phyloP scores from a whole-genome alignment of 2,797 vertebrate species.

The Oceanodroma leucorhoa region DNA sequence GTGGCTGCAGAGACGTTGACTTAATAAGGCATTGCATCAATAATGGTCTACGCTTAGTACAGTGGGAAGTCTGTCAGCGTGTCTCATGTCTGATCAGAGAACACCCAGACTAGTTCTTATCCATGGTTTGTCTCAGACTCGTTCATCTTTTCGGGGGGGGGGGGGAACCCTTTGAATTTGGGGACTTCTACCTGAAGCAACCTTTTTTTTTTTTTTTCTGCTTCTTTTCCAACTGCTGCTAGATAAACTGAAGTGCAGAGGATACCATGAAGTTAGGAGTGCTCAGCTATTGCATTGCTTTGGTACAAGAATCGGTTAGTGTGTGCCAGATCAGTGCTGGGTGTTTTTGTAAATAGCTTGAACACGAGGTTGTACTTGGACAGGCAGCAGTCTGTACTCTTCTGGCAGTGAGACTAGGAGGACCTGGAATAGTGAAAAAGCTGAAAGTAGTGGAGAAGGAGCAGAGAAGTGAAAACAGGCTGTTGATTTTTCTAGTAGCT shows the following conservation, averaged over 20 bases:
- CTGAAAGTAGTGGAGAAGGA: neutral
- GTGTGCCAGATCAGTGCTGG: neutral
- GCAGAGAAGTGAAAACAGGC: neutral
- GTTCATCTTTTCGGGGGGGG: fast-evolving
- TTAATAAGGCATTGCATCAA: neutral
- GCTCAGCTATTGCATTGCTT: neutral
- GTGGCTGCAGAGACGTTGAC: neutral
- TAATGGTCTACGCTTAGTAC: neutral
- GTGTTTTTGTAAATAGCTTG: neutral
- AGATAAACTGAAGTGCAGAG: neutral
- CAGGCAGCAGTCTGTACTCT: neutral
- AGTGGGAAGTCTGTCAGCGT: neutral
- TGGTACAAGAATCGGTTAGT: neutral
- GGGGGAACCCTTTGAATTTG: neutral
- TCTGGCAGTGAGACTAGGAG: neutral
- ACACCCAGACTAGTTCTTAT: neutral
- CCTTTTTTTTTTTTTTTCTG: neutral
- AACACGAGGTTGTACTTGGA: neutral
- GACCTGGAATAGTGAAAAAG: neutral
- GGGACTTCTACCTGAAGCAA: neutral
- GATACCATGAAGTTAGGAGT: neutral
- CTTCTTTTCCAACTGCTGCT: neutral
- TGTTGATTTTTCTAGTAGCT: neutral
- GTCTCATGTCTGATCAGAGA: neutral
- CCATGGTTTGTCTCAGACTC: neutral